phyloP scores from a whole-genome alignment of 2,888 invertebrate species.

The Clusia tigrina region DNA sequence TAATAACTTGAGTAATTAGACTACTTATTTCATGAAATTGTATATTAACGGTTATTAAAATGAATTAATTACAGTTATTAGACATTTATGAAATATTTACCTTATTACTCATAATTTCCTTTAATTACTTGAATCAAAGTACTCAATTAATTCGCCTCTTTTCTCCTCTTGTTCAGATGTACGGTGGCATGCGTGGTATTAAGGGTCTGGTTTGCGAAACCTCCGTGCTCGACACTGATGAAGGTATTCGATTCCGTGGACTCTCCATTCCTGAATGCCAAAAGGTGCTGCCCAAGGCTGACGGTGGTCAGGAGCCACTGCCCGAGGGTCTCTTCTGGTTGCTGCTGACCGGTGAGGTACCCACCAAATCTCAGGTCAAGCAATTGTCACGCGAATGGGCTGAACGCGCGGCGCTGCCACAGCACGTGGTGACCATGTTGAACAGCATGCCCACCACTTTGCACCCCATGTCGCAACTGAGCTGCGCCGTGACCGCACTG shows the following conservation, averaged over 20 bases:
- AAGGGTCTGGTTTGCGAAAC: slow-evolving; percentile 92
- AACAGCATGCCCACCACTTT: slow-evolving; percentile 82
- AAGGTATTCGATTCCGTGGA: slow-evolving; percentile 92
- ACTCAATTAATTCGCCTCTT: slow-evolving; percentile 9
- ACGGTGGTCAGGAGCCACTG: slow-evolving; percentile 81
- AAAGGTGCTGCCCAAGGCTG: slow-evolving; percentile 82
- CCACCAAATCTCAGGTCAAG: slow-evolving; percentile 79
- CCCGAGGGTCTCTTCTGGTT: slow-evolving; percentile 97
- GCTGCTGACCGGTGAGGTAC: slow-evolving; percentile 87
- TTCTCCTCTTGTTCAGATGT: slow-evolving; percentile 67
- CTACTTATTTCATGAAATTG: too few species aligned
- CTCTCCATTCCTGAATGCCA: slow-evolving; percentile 93
- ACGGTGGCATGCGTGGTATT: slow-evolving; percentile 95
- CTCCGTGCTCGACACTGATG: slow-evolving; percentile 90
- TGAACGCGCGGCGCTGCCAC: slow-evolving; percentile 73
- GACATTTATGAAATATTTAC: too few species aligned
- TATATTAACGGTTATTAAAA: too few species aligned
- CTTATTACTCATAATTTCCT: too few species aligned
- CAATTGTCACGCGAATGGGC: slow-evolving; percentile 82
- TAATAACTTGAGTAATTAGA: too few species aligned
- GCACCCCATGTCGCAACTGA: slow-evolving; percentile 89
- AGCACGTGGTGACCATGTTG: slow-evolving; percentile 82
- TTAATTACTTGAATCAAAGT: too few species aligned
- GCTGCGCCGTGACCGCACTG: slow-evolving; percentile 80
- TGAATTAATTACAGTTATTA: too few species aligned